phyloP scores from a whole-genome alignment of 2,888 invertebrate species.

The Onchidella celtica region DNA sequence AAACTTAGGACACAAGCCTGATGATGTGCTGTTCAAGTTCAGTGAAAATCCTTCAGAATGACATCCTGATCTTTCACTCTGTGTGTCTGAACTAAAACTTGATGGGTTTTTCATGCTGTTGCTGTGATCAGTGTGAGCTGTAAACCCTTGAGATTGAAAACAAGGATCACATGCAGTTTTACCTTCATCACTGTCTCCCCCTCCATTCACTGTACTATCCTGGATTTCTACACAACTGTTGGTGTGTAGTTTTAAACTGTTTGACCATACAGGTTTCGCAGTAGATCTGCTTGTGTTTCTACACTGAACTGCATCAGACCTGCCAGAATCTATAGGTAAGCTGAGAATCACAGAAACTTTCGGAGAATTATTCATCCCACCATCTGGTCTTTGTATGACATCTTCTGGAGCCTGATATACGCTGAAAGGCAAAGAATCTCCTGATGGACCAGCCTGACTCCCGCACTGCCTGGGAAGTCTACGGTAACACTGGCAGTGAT shows the following conservation, averaged over 20 bases:
- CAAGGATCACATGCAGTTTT: background rate
- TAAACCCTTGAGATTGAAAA: background rate
- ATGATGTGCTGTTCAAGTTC: background rate
- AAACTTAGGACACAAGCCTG: background rate
- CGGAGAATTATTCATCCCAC: background rate
- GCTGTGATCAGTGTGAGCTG: background rate
- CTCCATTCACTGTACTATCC: too few species aligned
- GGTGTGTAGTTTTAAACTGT: too few species aligned
- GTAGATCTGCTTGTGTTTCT: background rate
- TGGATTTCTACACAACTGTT: too few species aligned
- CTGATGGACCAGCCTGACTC: background rate
- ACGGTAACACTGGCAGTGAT: background rate
- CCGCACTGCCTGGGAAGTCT: background rate
- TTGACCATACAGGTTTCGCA: background rate
- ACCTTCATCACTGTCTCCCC: background rate
- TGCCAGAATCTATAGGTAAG: conserved; percentile 14
- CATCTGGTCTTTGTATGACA: background rate
- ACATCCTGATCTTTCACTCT: too few species aligned
- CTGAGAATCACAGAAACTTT: conserved; percentile 31
- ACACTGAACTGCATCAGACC: background rate
- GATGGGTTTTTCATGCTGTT: background rate
- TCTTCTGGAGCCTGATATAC: background rate
- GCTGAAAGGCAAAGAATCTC: conserved; percentile 18
- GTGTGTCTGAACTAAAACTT: too few species aligned
- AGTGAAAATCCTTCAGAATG: too few species aligned